Percentiles rank a stretch among this genome's conserved stretches.
phyloP scores from a whole-genome alignment of 2,797 vertebrate genomes.

The Botia kubotai region DNA sequence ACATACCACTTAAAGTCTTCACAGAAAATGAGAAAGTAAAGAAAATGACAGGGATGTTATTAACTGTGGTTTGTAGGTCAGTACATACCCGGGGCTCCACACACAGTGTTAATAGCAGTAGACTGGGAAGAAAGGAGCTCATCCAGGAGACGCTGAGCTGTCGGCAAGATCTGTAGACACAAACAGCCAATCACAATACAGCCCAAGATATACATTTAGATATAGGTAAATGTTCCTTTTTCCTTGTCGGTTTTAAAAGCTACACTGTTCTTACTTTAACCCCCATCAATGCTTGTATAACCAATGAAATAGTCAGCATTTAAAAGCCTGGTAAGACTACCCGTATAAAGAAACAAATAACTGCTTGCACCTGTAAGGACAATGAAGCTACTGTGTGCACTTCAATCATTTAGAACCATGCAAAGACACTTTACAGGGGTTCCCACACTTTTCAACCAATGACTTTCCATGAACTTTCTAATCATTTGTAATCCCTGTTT shows the following conservation, averaged over 20 bases:
- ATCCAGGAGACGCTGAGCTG: conserved; percentile 95
- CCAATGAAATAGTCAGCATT: conserved; percentile 2
- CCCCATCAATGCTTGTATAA: neutral
- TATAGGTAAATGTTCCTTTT: no score
- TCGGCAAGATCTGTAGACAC: conserved; percentile 89
- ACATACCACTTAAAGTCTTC: neutral
- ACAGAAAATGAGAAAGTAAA: neutral
- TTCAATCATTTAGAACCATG: conserved; percentile 13
- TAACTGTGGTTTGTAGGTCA: conserved; percentile 15
- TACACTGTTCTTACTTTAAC: no score
- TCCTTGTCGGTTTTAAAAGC: no score
- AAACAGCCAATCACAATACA: neutral
- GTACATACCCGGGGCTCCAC: conserved; percentile 93
- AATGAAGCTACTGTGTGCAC: conserved; percentile 53
- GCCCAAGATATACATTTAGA: neutral
- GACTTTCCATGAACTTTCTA: no score
- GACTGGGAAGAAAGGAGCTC: conserved; percentile 97
- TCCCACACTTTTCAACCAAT: no score
- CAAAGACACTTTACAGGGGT: neutral
- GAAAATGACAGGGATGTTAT: neutral
- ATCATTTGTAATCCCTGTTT: no score
- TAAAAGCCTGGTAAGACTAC: conserved; percentile 34
- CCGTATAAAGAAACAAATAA: conserved; percentile 12
- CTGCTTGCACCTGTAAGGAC: conserved; percentile 37
- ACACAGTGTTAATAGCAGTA: conserved; percentile 98